Evolutionary conservation across 2,888 invertebrate species (phyloP), one percentile per base, ranked within the genome.

Genomic region (Idaea biselata): DNA sequence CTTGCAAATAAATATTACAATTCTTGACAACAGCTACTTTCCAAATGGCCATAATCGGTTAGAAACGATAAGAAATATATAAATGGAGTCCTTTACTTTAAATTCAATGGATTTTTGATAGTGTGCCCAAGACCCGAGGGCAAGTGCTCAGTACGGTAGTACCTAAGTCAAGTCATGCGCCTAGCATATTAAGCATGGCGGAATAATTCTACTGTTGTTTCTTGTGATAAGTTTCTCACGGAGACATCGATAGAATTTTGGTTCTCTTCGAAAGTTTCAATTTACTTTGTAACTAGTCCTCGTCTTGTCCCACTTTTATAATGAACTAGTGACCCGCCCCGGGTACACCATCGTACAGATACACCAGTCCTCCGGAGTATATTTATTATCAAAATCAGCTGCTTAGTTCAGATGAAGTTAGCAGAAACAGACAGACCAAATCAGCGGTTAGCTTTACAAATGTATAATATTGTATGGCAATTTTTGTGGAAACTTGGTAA

Each of bases 131-230:
- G 55, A 58, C 61, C 63, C 62, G 63, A 61, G 66, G 62, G 61
- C 63, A n/a, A 63, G 44, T 44, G 11, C 8, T 14, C 44, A 2
- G 44, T 44, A 44, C n/a, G 44, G 6, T 3, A 44, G 11, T 44
- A 44, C 6, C 11, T 44, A 14, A 11, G 44, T 44, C 60, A 70
- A 70, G 72, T 75, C 73, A 77, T 75, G 70, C 72, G 73, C 70
- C 65, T 55, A 63, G 65, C 76, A 70, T 73, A 73, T 64, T 64
- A 62, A 62, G 69, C 63, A 69, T 3, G 25, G 62, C 66, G 58
- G 55, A 59, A 62, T 72, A 78, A 80, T 82, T 71, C 70, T 72
- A 73, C 80, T 71, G 73, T 80, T 71, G 73, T 68, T 68, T 65
- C 63, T 61, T 57, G 65, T 68, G 69, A 8, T 3, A 44, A 8